Conservation (phyloP, 64 coral and sea anemone genomes). For the Actinia tenebrosa region DNA sequence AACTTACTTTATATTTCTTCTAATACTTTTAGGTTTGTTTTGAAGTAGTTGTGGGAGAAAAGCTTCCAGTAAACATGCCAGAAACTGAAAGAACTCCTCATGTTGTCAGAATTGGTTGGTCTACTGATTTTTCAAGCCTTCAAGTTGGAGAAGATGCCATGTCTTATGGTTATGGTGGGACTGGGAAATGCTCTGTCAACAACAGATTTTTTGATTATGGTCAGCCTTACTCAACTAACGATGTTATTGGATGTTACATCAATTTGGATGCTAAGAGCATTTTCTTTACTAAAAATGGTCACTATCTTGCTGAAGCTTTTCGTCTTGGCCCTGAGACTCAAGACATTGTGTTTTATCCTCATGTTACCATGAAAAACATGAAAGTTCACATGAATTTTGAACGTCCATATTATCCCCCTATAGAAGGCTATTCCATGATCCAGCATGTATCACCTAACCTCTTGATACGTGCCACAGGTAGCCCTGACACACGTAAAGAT, state of each 20-base stretch:
- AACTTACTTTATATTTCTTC: not conserved
- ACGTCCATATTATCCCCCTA: conserved; percentile 33
- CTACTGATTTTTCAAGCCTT: conserved; percentile 60
- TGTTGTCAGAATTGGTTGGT: conserved; percentile 86
- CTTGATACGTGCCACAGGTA: conserved; percentile 32
- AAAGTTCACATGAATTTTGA: conserved; percentile 71
- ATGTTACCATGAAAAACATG: conserved; percentile 93
- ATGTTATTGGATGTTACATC: conserved; percentile 66
- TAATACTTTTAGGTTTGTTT: conserved; percentile 56
- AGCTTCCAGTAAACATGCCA: conserved; percentile 74
- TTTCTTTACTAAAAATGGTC: conserved; percentile 83
- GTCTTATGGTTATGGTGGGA: conserved; percentile 88
- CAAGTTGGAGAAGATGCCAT: conserved; percentile 85
- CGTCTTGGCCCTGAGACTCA: conserved; percentile 56
- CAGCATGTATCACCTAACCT: conserved; percentile 23
- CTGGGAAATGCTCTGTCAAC: conserved; percentile 70
- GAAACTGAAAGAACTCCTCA: conserved; percentile 76
- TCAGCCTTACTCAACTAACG: conserved; percentile 57
- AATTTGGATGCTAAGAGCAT: conserved; percentile 60
- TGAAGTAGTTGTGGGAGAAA: conserved; percentile 72
- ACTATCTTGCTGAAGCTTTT: conserved; percentile 73
- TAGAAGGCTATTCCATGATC: conserved; percentile 69
- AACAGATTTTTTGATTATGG: conserved; percentile 94
- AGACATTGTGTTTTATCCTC: conserved; percentile 68
- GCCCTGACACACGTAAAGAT: conserved; percentile 42